phyloP scores from a whole-genome alignment of 2,797 vertebrate species.

The Acipenser oxyrinchus region DNA sequence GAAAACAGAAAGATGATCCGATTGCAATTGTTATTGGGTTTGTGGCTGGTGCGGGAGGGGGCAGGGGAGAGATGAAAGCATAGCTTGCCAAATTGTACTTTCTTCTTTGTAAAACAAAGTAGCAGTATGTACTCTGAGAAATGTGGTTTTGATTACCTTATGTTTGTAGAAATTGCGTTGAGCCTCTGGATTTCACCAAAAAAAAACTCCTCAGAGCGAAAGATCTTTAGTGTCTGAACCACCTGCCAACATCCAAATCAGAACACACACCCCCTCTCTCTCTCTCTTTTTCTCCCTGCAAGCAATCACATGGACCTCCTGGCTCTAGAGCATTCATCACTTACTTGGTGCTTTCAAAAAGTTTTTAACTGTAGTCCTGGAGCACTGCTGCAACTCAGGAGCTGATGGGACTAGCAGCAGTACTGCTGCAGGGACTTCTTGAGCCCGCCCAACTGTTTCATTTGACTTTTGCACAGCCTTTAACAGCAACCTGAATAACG shows the following conservation, averaged over 20 bases:
- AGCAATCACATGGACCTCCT: slow-evolving; percentile 53
- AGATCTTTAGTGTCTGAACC: slow-evolving; percentile 23
- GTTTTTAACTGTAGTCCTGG: slow-evolving; percentile 45
- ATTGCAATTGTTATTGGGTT: slow-evolving; percentile 23
- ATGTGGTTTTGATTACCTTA: slow-evolving; percentile 16
- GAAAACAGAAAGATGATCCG: slow-evolving; percentile 29
- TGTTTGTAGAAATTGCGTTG: slow-evolving; percentile 18
- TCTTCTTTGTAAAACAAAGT: slow-evolving; percentile 17
- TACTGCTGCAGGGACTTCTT: neutral
- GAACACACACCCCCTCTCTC: slow-evolving; percentile 15
- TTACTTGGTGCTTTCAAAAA: slow-evolving; percentile 45
- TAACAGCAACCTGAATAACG: slow-evolving; percentile 38
- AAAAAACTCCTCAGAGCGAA: neutral
- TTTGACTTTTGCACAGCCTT: slow-evolving; percentile 24
- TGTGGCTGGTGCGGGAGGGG: slow-evolving; percentile 33
- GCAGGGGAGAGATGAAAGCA: slow-evolving; percentile 33
- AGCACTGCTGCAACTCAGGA: slow-evolving; percentile 23
- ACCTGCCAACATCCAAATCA: slow-evolving; percentile 44
- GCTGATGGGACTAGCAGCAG: slow-evolving; percentile 23
- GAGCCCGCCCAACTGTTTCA: slow-evolving; percentile 9
- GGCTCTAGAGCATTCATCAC: slow-evolving; percentile 52
- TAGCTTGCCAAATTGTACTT: slow-evolving; percentile 21
- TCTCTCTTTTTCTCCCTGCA: slow-evolving; percentile 13
- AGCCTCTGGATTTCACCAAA: slow-evolving; percentile 21
- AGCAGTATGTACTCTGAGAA: slow-evolving; percentile 24